Base-by-base conservation (phyloP, 2,888 invertebrate genomes). In the Calameuta filiformis region DNA sequence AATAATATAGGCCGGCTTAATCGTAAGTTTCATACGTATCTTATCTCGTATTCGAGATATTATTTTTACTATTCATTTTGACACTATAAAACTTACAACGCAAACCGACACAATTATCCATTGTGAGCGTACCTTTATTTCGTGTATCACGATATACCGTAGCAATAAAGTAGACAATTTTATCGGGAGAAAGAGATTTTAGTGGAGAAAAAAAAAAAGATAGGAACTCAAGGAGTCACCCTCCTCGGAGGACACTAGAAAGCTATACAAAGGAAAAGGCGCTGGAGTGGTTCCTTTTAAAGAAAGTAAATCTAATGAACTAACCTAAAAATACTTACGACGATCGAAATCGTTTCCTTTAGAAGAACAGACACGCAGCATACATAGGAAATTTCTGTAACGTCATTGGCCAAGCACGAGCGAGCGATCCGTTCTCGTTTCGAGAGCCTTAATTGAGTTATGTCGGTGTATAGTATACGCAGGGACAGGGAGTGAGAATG, bases 391-490 rank as follows among this genome's bases (percentile, higher is more conserved):
- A 9, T 56, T 56, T 23, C 9, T 56, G 23, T 56, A 56, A 23
- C 56, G 56, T 23, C 6, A 9, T 56, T 23, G 56, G 23, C 56
- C 56, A 23, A 23, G 56, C 56, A 56, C 56, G 56, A 56, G 56
- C 56, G 23, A 56, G 56, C 56, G 56, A 56, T 71, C 33, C 31
- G 31, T 34, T 71, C 30, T 71, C 71, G 71, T 71, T 71, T 71
- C 3, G 33, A 69, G 69, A 71, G 31, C 71, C 71, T 71, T 71
- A 71, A 71, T 71, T 71, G 33, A 71, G 71, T 71, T 34, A 71
- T 11, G 15, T 56, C 9, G 56, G 9, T 56, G 2, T 56, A 56
- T 56, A 56, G 2, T 56, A 56, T 56, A 23, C 9, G 2, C 9
- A 56, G 40, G 23, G 35, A 37, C 11, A 12, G 37, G 12, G 37